Evolutionary conservation across 2,888 invertebrate genomes (phyloP).

Genomic region (Dynastes hyllus): DNA sequence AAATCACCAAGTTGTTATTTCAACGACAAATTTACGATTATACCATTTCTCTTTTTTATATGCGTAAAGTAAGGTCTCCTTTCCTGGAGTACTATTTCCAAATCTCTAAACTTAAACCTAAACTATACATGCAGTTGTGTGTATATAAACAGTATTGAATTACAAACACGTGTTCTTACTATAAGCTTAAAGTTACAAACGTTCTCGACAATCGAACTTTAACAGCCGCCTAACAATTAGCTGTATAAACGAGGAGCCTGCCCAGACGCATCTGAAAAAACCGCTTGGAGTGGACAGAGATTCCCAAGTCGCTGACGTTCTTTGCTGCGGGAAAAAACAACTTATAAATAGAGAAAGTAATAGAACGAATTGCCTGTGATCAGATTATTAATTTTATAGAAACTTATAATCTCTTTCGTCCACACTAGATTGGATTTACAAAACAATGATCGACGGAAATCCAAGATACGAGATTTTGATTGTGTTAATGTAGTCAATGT

Average conservation of each 20-base stretch:
- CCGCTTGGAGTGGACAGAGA: not conserved
- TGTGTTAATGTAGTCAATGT: too few species aligned
- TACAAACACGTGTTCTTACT: conserved; percentile 22
- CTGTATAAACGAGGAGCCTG: not conserved
- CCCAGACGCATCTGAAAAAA: not conserved
- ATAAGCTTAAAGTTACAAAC: not conserved
- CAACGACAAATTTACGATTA: conserved; percentile 12
- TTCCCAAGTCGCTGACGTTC: not conserved
- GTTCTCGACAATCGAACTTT: not conserved
- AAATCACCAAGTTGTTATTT: conserved; percentile 5
- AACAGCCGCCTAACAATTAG: not conserved
- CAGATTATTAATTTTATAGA: too few species aligned
- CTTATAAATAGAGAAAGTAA: too few species aligned
- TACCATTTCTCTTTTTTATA: not conserved
- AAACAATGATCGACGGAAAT: too few species aligned
- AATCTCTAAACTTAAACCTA: not conserved
- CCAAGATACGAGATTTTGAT: too few species aligned
- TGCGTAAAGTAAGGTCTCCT: too few species aligned
- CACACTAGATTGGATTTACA: too few species aligned
- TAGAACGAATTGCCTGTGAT: too few species aligned
- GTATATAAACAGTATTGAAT: conserved; percentile 29
- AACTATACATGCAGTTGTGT: not conserved
- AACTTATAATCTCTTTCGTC: too few species aligned
- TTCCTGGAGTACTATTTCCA: too few species aligned
- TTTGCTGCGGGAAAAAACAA: not conserved